Base-by-base conservation (phyloP, 2,888 invertebrate species). In the Mesopsocus fuscifrons region DNA sequence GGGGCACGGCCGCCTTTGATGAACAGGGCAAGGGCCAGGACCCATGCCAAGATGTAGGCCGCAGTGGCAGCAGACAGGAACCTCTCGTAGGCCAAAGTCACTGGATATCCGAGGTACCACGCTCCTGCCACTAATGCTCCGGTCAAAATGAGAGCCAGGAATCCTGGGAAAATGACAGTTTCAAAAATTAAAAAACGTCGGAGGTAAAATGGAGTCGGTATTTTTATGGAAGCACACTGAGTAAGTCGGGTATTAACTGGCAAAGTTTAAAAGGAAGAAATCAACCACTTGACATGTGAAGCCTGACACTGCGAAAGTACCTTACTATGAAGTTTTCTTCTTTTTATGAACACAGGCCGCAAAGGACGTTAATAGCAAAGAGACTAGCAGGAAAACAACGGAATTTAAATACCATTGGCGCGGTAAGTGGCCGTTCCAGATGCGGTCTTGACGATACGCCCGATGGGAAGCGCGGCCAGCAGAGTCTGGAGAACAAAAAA, bases 11-110 rank as follows among this genome's bases (percentile, higher is more conserved):
- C 60, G 44, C 73, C 72, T 51, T 70, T 72, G 9, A 74, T 43
- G 55, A 71, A 78, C 41, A 77, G 57, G 26, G 60, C 53, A 32
- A 74, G 44, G 30, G 76, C 68, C 15, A 77, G 54, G 8, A 70
- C 13, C 3, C 70, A 49, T 38, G 72, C 74, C 55, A 72, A 55
- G 38, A 74, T 50, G 49, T 72, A 66, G 21, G 74, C 71, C 8
- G 67, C 57, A 1, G 69, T 57, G 23, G 72, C 62, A 44, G 81
- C 55, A 52, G 66, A 69, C 34, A 76, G 54, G 50, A 69, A 69
- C 48, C 77, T 72, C 41, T 65, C 60, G 18, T 69, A 51, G 45
- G 77, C 58, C 44, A 59, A 23, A 2, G 45, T 44, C 4, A 49
- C 32, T 11, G 49, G 48, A 34, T 40, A 47, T 9, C 43, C 42